phyloP scores from a whole-genome alignment of 2,797 vertebrate genomes.

The Notamacropus eugenii region DNA sequence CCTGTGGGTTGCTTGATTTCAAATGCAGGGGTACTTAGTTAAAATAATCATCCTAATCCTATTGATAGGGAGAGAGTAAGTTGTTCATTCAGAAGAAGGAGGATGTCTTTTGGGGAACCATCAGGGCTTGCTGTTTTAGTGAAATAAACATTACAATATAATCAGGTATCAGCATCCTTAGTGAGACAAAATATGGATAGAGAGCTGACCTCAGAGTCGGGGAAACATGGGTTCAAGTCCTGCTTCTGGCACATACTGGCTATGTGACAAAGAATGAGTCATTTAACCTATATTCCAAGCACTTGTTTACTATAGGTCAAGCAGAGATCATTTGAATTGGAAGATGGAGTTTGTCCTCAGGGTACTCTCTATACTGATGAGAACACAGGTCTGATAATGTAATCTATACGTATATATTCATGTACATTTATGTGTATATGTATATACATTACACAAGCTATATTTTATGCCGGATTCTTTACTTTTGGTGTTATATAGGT shows the following conservation, averaged over 20 bases:
- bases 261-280: neutral
- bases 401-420: neutral
- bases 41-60: constrained; percentile 21
- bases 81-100: constrained; percentile 36
- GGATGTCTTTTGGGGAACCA: neutral
- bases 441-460: neutral
- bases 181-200: neutral
- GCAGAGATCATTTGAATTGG: neutral
- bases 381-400: neutral
- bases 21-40: constrained; percentile 1
- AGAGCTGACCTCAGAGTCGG: neutral
- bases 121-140: neutral
- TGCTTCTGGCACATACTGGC: neutral
- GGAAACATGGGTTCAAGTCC: neutral
- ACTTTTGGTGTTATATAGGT: neutral
- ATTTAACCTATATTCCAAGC: neutral
- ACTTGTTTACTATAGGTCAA: neutral
- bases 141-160: neutral
- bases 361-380: neutral
- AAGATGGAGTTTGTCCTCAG: neutral
- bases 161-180: neutral
- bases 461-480: constrained; percentile 21
- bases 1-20: constrained; percentile 11
- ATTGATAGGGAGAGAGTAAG: neutral
- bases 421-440: neutral